Evolutionary conservation across 2,113 vertebrate species (phyloP), one percentile per base, ranked within the genome.

Genomic region (Centrocercus urophasianus): DNA sequence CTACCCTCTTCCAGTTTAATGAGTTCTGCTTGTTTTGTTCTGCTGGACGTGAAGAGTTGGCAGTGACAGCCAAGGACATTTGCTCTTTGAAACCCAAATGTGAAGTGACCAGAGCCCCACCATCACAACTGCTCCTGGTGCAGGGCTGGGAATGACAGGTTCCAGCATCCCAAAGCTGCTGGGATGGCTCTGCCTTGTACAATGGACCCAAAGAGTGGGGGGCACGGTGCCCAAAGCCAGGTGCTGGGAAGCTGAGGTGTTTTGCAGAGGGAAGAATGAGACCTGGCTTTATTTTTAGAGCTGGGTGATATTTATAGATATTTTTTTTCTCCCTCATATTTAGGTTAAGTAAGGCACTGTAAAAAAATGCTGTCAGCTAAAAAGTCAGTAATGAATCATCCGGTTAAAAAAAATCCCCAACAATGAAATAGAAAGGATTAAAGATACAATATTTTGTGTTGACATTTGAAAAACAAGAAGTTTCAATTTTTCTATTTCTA

Each of bases 151-250:
- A 40, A 42, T 20, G 22, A 6, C 30, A 13, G 27, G 21, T 59
- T 69, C 43, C 50, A 11, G 0, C 19, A 0, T 66, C 78, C 24
- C 43, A 21, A 69, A 22, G 11, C 34, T 0, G 12, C 36, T 60
- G 25, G 28, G n/a, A 12, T 36, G 64, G 60, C 8, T 71, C 38
- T 45, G 74, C 63, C 48, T 15, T 11, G 57, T 42, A 40, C 61
- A 13, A 4, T 28, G 43, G 56, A 45, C 14, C 75, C 28, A n/a
- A 13, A 32, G 30, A 7, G 4, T 48, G 64, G 30, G 60, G 32
- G 57, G 34, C 43, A 36, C 34, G 9, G 15, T 12, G 38, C 57
- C 48, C 38, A 30, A 16, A 20, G n/a, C 18, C 15, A 30, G 32
- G 14, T 2, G 28, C 27, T 34, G n/a, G 52, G 60, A 85, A 47